phyloP scores from a whole-genome alignment of 2,888 invertebrate species.

The Tetramorium bicarinatum region DNA sequence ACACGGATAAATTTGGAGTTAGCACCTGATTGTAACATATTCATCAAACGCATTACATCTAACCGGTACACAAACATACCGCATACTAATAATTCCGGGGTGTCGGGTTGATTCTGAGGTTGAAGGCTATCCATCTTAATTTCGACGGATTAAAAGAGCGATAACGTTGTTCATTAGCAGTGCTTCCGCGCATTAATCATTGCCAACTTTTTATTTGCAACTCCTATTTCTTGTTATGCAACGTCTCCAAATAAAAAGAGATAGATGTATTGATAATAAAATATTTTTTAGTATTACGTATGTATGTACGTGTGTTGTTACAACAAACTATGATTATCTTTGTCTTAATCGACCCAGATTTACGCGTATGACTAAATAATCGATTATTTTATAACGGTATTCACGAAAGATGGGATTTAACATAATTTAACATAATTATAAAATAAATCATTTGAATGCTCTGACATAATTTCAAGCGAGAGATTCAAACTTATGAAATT shows the following conservation, averaged over 20 bases:
- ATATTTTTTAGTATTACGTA: neutral
- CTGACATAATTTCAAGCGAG: neutral
- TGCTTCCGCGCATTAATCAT: constrained; percentile 60
- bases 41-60: constrained; percentile 3
- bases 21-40: neutral
- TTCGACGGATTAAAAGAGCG: constrained; percentile 53
- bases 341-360: neutral
- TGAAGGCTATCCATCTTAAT: constrained; percentile 60
- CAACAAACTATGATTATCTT: neutral
- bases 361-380: neutral
- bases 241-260: neutral
- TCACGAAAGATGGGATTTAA: neutral
- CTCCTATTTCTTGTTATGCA: constrained; percentile 13
- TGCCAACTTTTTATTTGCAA: constrained; percentile 27
- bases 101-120: neutral
- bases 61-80: constrained; percentile 6
- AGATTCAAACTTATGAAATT: neutral
- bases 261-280: neutral
- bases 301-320: neutral
- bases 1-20: constrained; percentile 4
- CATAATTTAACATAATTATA: neutral
- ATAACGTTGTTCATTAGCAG: constrained; percentile 59
- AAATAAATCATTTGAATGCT: neutral
- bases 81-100: neutral
- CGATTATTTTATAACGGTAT: neutral